Evolutionary conservation across 92 coral and sea anemone genomes (phyloP).

Genomic region (Metridium senile): DNA sequence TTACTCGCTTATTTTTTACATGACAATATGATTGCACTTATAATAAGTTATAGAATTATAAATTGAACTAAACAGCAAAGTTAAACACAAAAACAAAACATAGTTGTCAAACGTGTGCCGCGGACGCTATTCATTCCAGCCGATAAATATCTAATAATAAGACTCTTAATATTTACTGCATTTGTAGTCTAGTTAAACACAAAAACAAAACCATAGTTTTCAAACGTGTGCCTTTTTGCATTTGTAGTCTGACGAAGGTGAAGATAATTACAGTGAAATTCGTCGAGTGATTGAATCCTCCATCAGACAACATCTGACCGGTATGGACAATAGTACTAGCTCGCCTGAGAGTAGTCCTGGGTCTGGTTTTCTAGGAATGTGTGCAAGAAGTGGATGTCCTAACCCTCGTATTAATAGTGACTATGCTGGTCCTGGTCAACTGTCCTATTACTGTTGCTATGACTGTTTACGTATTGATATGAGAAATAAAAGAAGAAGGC

Average conservation of each 20-base stretch:
- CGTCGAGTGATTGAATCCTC: constrained; percentile 62
- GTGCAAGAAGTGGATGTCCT: constrained; percentile 39
- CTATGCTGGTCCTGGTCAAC: constrained; percentile 36
- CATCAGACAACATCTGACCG: constrained; percentile 61
- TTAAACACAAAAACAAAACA: too few species aligned
- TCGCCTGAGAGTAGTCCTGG: constrained; percentile 37
- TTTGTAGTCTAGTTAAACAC: too few species aligned
- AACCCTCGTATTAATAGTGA: constrained; percentile 36
- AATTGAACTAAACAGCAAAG: too few species aligned
- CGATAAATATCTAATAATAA: too few species aligned
- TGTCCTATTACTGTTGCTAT: constrained; percentile 45
- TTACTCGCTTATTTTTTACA: too few species aligned
- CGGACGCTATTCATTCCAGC: too few species aligned
- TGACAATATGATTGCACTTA: too few species aligned
- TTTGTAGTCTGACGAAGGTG: constrained; percentile 80
- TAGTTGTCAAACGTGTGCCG: too few species aligned
- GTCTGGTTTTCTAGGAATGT: constrained; percentile 9
- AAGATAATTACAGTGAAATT: constrained; percentile 73
- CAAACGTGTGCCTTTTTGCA: neutral
- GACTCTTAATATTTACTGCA: too few species aligned
- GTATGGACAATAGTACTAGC: constrained; percentile 16
- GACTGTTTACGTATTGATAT: constrained; percentile 43
- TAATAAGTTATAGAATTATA: too few species aligned
- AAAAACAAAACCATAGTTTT: too few species aligned
- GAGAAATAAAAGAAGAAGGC: constrained; percentile 34